Conservation (phyloP, 2,888 invertebrate species). For the Lycocerus yunnanus region DNA sequence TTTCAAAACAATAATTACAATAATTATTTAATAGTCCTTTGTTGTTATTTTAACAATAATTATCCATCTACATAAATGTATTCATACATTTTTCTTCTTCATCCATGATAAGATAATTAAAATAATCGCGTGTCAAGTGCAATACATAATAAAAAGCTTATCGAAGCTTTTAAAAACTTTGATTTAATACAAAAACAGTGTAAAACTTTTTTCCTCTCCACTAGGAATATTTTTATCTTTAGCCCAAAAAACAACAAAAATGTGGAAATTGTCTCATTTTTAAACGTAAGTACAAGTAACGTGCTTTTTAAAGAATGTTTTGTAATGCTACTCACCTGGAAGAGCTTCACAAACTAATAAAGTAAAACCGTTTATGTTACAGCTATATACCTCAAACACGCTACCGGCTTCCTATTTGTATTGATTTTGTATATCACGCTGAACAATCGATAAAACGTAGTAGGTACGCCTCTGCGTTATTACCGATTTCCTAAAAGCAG, state of each 20-base stretch:
- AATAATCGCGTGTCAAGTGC: neutral
- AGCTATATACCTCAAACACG: conserved; percentile 29
- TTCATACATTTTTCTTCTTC: neutral
- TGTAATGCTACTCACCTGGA: conserved; percentile 27
- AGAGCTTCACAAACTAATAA: conserved; percentile 32
- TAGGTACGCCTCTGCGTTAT: conserved; percentile 20
- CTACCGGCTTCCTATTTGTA: conserved; percentile 30
- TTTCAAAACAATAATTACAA: neutral
- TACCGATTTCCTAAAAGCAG: neutral
- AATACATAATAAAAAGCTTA: neutral
- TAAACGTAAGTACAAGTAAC: neutral
- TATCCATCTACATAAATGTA: neutral
- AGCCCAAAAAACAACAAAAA: neutral
- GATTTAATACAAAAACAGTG: neutral
- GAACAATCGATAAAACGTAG: conserved; percentile 20
- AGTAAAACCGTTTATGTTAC: conserved; percentile 24
- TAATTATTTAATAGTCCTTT: neutral
- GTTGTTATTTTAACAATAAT: neutral
- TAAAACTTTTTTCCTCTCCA: neutral
- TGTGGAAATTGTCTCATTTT: neutral
- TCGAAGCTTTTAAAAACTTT: neutral
- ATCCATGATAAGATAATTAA: neutral
- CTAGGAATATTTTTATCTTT: neutral
- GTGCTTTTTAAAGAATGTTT: neutral
- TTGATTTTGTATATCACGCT: conserved; percentile 28